Evolutionary conservation across 2,797 vertebrate genomes (phyloP).

Genomic region (Trachurus trachurus): DNA sequence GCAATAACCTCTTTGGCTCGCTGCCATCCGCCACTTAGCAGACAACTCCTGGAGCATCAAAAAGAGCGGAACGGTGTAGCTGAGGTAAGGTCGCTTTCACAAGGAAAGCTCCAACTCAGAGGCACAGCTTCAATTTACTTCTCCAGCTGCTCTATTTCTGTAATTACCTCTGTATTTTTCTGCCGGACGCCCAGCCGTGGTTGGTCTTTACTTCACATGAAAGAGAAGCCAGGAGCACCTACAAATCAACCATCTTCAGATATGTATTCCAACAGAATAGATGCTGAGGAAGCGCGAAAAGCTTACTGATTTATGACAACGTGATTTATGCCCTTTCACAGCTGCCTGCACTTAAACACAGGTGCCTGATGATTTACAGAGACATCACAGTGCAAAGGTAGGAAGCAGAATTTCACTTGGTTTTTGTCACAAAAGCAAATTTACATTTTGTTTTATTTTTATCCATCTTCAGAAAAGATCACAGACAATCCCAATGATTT

Average conservation of each 20-base stretch:
- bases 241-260: conserved; percentile 1
- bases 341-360: neutral
- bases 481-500: neutral
- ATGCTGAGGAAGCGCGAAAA: neutral
- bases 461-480: no score
- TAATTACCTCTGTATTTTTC: conserved; percentile 43
- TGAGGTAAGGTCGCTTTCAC: conserved; percentile 55
- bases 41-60: conserved; percentile 66
- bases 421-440: neutral
- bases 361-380: conserved; percentile 10
- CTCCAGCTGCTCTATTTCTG: conserved; percentile 35
- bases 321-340: conserved; percentile 19
- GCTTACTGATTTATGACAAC: conserved; percentile 13
- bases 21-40: conserved; percentile 78
- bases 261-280: neutral
- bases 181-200: conserved; percentile 1
- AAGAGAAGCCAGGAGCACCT: conserved; percentile 1
- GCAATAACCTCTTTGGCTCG: conserved; percentile 71
- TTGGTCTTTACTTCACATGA: neutral
- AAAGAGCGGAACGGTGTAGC: conserved; percentile 31
- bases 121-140: conserved; percentile 21
- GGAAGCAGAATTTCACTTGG: neutral
- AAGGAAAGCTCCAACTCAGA: conserved; percentile 30
- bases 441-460: neutral
- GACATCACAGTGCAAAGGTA: neutral